These are phyloP conservation scores for Oncorhynchus mykiss DNA, from an alignment of 2,113 vertebrate species.

Conservation along the genomic window DNA sequence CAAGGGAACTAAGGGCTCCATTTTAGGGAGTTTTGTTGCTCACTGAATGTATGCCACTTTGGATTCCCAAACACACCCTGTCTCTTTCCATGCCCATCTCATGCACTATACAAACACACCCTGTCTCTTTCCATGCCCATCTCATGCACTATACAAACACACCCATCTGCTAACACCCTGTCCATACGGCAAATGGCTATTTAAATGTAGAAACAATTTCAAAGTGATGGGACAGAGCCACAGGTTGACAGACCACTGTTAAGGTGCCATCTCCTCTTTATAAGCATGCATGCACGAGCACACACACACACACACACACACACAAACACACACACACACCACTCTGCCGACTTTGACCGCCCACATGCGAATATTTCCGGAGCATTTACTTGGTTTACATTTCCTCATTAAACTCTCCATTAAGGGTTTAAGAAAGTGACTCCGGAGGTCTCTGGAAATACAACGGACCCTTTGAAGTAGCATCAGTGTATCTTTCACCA, in stretches of 20 bases:
- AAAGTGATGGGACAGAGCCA: conserved; percentile 31
- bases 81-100: no score
- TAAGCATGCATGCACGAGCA: neutral
- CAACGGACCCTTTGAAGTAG: conserved; percentile 27
- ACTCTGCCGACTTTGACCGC: conserved; percentile 10
- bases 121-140: conserved; percentile 1
- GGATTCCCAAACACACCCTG: neutral
- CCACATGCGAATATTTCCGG: conserved; percentile 60
- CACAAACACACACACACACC: conserved; percentile 2
- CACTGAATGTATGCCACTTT: conserved; percentile 5
- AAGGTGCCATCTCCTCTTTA: neutral
- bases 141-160: conserved; percentile 10
- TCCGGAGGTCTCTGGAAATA: conserved; percentile 25
- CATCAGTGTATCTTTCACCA: conserved; percentile 12
- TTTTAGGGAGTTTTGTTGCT: conserved; percentile 13
- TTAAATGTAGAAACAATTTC: neutral
- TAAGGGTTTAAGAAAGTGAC: conserved; percentile 51
- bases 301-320: conserved; percentile 7
- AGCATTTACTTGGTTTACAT: conserved; percentile 50
- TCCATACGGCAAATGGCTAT: neutral
- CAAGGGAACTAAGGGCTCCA: conserved; percentile 20
- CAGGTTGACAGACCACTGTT: conserved; percentile 23
- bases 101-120: neutral
- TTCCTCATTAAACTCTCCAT: conserved; percentile 53
- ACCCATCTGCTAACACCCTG: conserved; percentile 8